Conservation (phyloP, 2,888 invertebrate genomes). For the Acrobasis consociella region DNA sequence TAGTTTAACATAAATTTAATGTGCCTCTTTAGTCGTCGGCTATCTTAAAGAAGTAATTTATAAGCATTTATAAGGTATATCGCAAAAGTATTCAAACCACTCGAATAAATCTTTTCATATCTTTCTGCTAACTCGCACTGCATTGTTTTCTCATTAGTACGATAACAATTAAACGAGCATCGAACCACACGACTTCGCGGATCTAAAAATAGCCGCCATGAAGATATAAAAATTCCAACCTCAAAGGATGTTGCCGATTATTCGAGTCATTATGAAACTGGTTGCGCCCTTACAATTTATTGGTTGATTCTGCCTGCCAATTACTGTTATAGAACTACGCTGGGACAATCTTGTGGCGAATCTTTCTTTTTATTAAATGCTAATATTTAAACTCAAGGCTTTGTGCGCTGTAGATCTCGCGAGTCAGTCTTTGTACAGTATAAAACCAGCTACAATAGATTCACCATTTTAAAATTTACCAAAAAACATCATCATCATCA, state of each 20-base stretch:
- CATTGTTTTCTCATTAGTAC: conserved; percentile 12
- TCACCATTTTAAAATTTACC: too few relatives aligned
- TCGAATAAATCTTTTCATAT: not conserved
- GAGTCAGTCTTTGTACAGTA: too few relatives aligned
- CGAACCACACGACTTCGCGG: conserved; percentile 9
- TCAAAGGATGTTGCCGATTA: conserved; percentile 72
- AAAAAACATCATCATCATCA: too few relatives aligned
- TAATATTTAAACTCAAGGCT: not conserved
- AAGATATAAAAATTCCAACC: conserved; percentile 53
- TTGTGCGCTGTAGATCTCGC: too few relatives aligned
- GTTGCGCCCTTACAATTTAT: conserved; percentile 49
- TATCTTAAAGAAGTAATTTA: too few relatives aligned
- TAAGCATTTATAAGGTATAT: too few relatives aligned
- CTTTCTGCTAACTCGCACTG: not conserved
- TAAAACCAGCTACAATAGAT: too few relatives aligned
- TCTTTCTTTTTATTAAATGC: not conserved
- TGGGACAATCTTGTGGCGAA: not conserved
- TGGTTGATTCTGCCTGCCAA: conserved; percentile 51
- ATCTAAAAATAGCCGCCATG: conserved; percentile 37
- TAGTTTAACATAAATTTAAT: too few relatives aligned
- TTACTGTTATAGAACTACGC: conserved; percentile 42
- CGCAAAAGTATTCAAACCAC: not conserved
- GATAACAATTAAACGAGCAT: conserved; percentile 13
- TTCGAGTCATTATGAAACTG: conserved; percentile 54
- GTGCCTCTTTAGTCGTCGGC: too few relatives aligned